A percentile compares a stretch with the other conserved stretches of the same genome.
These are phyloP conservation scores for Nerophis lumbriciformis DNA, from an alignment of 2,113 vertebrate genomes.

Conservation along the genomic window DNA sequence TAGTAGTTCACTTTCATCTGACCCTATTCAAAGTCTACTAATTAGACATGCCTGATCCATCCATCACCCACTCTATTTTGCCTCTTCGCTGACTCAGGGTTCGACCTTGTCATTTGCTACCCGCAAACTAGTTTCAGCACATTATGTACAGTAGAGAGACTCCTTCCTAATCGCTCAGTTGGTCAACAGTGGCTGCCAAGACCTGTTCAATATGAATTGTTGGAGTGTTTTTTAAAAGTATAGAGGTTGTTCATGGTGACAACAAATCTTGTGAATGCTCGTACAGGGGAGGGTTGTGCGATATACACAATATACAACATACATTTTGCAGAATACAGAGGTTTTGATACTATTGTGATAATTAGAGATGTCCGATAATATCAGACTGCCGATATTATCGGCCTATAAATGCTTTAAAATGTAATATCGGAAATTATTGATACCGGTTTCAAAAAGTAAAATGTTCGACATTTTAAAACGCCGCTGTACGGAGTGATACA, in stretches of 20 bases:
- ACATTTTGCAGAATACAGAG: too few species aligned
- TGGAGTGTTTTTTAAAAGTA: not conserved
- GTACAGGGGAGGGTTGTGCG: too few species aligned
- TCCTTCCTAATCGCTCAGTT: not conserved
- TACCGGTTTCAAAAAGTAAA: too few species aligned
- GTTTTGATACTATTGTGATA: too few species aligned
- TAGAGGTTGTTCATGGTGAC: not conserved
- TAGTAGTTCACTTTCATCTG: slow-evolving; percentile 25
- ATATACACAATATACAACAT: too few species aligned
- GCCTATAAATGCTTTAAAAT: too few species aligned
- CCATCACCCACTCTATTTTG: slow-evolving; percentile 2
- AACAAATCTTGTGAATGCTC: not conserved
- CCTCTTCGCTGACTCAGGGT: slow-evolving; percentile 7
- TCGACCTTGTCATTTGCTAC: not conserved
- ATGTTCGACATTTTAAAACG: too few species aligned
- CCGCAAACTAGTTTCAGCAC: not conserved
- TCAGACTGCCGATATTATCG: too few species aligned
- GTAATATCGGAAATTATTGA: too few species aligned
- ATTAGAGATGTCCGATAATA: too few species aligned
- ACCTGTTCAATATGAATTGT: not conserved
- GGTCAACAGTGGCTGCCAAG: not conserved
- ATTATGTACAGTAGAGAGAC: not conserved
- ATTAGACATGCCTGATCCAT: slow-evolving; percentile 25
- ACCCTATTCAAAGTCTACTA: slow-evolving; percentile 15
- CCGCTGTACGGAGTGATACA: too few species aligned